Conservation (phyloP, 2,888 invertebrate genomes). For the Mayetiola destructor region DNA sequence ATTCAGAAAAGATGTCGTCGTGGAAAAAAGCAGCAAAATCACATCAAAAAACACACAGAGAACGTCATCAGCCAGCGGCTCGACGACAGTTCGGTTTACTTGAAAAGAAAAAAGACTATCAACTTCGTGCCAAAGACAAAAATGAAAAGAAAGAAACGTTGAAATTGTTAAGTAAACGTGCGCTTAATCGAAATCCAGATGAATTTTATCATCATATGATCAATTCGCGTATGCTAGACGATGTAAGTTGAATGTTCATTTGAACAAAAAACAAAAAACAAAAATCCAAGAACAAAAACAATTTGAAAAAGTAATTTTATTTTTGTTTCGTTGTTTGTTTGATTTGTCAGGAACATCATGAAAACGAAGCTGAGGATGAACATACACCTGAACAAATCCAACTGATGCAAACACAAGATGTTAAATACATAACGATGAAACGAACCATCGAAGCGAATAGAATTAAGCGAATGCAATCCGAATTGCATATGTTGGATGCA, state of each 20-base stretch:
- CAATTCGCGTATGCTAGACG: slow-evolving; percentile 56
- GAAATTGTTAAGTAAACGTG: slow-evolving; percentile 65
- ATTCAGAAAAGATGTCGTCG: slow-evolving; percentile 54
- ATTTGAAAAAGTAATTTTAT: background rate
- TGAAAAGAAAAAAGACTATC: slow-evolving; percentile 83
- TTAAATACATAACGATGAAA: slow-evolving; percentile 78
- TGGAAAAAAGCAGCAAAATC: slow-evolving; percentile 80
- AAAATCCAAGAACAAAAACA: background rate
- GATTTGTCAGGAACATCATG: slow-evolving; percentile 42
- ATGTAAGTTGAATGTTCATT: slow-evolving; percentile 33
- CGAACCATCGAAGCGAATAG: slow-evolving; percentile 68
- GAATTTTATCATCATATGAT: slow-evolving; percentile 98
- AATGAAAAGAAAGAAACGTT: slow-evolving; percentile 71
- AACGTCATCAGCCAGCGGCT: slow-evolving; percentile 68
- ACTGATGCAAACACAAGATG: slow-evolving; percentile 81
- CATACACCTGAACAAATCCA: slow-evolving; percentile 71
- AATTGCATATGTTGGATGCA: slow-evolving; percentile 68
- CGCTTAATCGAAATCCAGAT: slow-evolving; percentile 89
- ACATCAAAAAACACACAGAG: slow-evolving; percentile 68
- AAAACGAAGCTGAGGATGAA: slow-evolving; percentile 52
- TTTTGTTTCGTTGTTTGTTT: slow-evolving; percentile 15
- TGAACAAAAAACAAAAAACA: background rate
- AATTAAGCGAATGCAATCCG: slow-evolving; percentile 48
- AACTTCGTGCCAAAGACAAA: slow-evolving; percentile 58
- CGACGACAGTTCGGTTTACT: slow-evolving; percentile 65